Evolutionary conservation across 2,888 invertebrate genomes (phyloP).

Genomic region (Melanostoma mellinum): DNA sequence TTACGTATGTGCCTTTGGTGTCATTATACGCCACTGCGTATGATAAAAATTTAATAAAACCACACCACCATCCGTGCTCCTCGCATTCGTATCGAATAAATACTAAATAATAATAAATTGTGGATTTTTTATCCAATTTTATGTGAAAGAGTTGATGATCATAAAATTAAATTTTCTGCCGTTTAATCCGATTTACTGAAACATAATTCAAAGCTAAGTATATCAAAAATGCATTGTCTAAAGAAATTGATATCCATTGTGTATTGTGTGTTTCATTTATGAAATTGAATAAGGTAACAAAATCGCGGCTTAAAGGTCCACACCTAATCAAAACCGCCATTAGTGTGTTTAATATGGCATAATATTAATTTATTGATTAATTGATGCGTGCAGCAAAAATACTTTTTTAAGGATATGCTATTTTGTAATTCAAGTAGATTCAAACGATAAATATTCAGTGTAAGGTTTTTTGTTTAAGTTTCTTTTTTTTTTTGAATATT

Average conservation of each 20-base stretch:
- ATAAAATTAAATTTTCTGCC: constrained; percentile 24
- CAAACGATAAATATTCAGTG: too few species aligned
- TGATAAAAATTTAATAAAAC: constrained; percentile 39
- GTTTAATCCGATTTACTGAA: constrained; percentile 35
- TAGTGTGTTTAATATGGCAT: constrained; percentile 25
- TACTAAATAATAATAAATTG: constrained; percentile 5
- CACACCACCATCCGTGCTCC: not conserved
- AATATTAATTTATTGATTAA: constrained; percentile 32
- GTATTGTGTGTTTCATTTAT: not conserved
- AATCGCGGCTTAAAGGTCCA: constrained; percentile 12
- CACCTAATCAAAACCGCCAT: constrained; percentile 40
- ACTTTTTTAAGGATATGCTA: too few species aligned
- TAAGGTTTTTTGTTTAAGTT: too few species aligned
- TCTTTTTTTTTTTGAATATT: too few species aligned
- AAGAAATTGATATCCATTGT: not conserved
- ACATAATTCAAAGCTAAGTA: not conserved
- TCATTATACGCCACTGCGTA: not conserved
- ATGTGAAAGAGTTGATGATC: constrained; percentile 24
- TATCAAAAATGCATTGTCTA: too few species aligned
- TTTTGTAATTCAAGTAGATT: too few species aligned
- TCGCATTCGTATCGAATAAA: constrained; percentile 1
- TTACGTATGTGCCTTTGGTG: not conserved
- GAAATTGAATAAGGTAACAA: too few species aligned
- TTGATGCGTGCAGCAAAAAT: constrained; percentile 11
- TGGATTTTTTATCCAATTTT: constrained; percentile 21